A percentile compares a stretch with the other conserved stretches of the same genome.
Evolutionary conservation across 2,888 invertebrate species (phyloP).

Genomic region (Halictus quadricinctus): DNA sequence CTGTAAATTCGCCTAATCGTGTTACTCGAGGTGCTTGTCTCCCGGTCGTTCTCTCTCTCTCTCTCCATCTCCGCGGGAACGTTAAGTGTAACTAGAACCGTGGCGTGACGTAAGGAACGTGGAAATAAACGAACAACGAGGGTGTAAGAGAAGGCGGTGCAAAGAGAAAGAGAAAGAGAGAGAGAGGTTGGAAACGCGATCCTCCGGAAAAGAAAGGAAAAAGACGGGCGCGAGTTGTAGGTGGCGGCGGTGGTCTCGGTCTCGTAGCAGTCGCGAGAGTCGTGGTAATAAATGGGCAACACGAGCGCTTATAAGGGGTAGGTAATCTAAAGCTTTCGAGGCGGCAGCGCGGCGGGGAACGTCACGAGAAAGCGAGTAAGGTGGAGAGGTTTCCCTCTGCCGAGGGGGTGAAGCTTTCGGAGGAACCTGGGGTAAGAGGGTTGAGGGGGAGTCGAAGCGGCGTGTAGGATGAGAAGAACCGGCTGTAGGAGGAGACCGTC

Average conservation of each 20-base stretch:
- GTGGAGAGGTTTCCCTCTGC: slow-evolving; percentile 44
- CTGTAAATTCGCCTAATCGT: slow-evolving; percentile 62
- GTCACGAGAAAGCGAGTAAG: slow-evolving; percentile 53
- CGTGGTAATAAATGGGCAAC: slow-evolving; percentile 82
- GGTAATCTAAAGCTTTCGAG: slow-evolving; percentile 81
- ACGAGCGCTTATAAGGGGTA: slow-evolving; percentile 82
- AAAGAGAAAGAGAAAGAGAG: not conserved
- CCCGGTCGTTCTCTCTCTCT: not conserved
- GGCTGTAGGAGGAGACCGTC: slow-evolving; percentile 61
- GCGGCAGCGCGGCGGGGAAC: slow-evolving; percentile 68
- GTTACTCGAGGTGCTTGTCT: slow-evolving; percentile 51
- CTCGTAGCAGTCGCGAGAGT: slow-evolving; percentile 75
- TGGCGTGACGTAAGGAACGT: slow-evolving; percentile 40
- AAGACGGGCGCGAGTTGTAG: slow-evolving; percentile 43
- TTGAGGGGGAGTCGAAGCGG: slow-evolving; percentile 43
- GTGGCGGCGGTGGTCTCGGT: slow-evolving; percentile 64
- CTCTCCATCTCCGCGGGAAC: slow-evolving; percentile 7
- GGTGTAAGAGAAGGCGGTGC: slow-evolving; percentile 1
- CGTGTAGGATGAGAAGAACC: slow-evolving; percentile 59
- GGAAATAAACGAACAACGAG: slow-evolving; percentile 52
- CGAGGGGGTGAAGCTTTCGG: slow-evolving; percentile 18
- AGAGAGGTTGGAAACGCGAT: not conserved
- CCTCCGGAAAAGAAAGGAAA: slow-evolving; percentile 38
- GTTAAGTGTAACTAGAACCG: slow-evolving; percentile 59
- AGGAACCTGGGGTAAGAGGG: slow-evolving; percentile 48